Conservation (phyloP, 2,888 invertebrate species). For the Agrilus cyanescens region DNA sequence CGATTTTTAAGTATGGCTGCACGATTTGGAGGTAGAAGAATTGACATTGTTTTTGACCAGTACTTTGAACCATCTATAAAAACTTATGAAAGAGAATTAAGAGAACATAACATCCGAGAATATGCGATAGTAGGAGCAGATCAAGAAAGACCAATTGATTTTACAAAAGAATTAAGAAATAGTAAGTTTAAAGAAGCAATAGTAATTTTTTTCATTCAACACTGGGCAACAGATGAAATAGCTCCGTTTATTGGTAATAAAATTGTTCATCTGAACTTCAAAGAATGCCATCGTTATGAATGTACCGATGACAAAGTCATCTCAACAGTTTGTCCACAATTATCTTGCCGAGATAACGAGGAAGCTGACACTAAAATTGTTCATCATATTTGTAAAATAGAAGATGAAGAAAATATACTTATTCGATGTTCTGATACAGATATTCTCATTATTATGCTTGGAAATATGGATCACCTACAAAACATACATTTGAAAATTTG, state of each 20-base stretch:
- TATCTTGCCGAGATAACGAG: conserved; percentile 1
- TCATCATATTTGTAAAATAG: background rate
- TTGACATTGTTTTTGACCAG: conserved; percentile 13
- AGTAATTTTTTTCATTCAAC: too few species aligned
- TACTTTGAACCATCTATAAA: conserved; percentile 8
- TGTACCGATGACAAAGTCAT: too few species aligned
- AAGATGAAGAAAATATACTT: conserved; percentile 1
- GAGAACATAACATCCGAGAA: background rate
- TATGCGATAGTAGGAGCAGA: conserved; percentile 5
- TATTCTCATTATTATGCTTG: conserved; percentile 6
- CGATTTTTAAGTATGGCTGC: conserved; percentile 4
- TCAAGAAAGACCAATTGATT: conserved; percentile 6
- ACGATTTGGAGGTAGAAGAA: conserved; percentile 1
- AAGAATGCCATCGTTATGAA: too few species aligned
- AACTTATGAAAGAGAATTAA: conserved; percentile 9
- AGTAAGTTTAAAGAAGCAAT: background rate
- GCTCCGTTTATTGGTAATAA: too few species aligned
- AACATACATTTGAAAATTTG: conserved; percentile 5
- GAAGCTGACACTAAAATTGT: conserved; percentile 6
- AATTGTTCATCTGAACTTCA: too few species aligned
- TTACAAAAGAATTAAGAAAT: conserved; percentile 8
- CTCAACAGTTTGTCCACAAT: too few species aligned
- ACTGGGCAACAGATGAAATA: too few species aligned
- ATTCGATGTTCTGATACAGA: conserved; percentile 7
- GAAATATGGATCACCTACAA: conserved; percentile 6